Percentiles rank a stretch among this genome's conserved stretches.
Conservation (phyloP, 2,113 vertebrate genomes). For the Octodon degus region DNA sequence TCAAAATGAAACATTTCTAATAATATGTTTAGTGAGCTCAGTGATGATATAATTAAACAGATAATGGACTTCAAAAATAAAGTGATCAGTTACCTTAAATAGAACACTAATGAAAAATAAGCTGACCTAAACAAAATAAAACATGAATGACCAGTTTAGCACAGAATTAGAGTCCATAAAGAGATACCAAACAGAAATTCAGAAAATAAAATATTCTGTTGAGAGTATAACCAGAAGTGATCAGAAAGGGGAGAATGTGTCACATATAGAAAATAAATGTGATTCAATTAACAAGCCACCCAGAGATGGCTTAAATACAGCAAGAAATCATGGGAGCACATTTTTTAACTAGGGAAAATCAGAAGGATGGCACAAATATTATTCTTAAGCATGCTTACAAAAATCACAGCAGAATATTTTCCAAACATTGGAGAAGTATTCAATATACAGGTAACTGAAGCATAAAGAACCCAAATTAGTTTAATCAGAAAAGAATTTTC, state of each 20-base stretch:
- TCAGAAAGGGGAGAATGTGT: neutral
- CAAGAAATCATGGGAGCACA: neutral
- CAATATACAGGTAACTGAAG: neutral
- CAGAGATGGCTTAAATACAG: neutral
- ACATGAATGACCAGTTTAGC: neutral
- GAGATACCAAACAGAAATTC: neutral
- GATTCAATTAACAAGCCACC: neutral
- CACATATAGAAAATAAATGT: neutral
- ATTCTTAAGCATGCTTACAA: neutral
- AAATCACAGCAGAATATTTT: neutral
- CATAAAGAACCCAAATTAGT: neutral
- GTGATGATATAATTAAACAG: neutral
- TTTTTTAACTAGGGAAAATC: neutral
- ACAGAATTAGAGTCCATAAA: neutral
- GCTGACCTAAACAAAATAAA: neutral
- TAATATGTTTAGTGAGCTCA: neutral
- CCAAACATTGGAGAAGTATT: neutral
- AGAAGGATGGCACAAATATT: neutral
- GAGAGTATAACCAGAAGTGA: neutral
- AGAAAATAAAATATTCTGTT: neutral
- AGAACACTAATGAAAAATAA: neutral
- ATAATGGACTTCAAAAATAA: neutral
- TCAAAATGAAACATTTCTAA: constrained; percentile 32
- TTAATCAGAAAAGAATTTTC: neutral
- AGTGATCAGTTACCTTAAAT: neutral